Percentiles rank a stretch among this genome's conserved stretches.
phyloP scores from a whole-genome alignment of 2,888 invertebrate genomes.

The Pterostichus niger region DNA sequence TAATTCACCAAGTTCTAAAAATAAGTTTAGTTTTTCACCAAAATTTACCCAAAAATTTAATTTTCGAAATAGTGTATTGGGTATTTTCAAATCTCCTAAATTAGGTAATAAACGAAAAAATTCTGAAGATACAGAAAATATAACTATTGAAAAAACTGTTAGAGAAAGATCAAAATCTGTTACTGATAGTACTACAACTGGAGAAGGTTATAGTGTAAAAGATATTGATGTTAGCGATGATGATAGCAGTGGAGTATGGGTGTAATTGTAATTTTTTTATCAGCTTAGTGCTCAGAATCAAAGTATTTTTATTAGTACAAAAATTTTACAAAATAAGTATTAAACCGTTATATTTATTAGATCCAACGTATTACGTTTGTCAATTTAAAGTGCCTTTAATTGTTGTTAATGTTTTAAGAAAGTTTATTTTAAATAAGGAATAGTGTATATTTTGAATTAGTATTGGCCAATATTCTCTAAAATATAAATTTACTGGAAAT shows the following conservation, averaged over 20 bases:
- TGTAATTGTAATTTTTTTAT: slow-evolving; percentile 33
- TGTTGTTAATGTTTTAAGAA: slow-evolving; percentile 37
- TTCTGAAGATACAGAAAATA: neutral
- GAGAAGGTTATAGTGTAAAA: slow-evolving; percentile 46
- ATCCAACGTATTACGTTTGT: slow-evolving; percentile 6
- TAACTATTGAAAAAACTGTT: neutral
- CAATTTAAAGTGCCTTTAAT: slow-evolving; percentile 33
- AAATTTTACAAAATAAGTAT: neutral
- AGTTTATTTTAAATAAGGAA: slow-evolving; percentile 5
- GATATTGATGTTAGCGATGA: slow-evolving; percentile 59
- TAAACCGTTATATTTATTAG: slow-evolving; percentile 19
- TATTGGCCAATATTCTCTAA: too few relatives aligned
- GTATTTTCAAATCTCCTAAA: slow-evolving; percentile 36
- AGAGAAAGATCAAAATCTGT: slow-evolving; percentile 35
- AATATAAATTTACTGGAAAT: too few relatives aligned
- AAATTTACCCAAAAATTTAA: slow-evolving; percentile 8
- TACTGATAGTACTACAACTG: slow-evolving; percentile 22
- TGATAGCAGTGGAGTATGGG: slow-evolving; percentile 51
- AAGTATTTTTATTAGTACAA: slow-evolving; percentile 35
- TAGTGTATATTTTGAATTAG: slow-evolving; percentile 5
- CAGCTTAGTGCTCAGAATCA: neutral
- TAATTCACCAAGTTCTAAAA: neutral
- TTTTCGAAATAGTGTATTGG: slow-evolving; percentile 5
- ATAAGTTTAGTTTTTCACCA: slow-evolving; percentile 18
- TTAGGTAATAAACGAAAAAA: slow-evolving; percentile 9